Base-by-base conservation (phyloP, 2,888 invertebrate genomes). In the Pandemis cinnamomeana region DNA sequence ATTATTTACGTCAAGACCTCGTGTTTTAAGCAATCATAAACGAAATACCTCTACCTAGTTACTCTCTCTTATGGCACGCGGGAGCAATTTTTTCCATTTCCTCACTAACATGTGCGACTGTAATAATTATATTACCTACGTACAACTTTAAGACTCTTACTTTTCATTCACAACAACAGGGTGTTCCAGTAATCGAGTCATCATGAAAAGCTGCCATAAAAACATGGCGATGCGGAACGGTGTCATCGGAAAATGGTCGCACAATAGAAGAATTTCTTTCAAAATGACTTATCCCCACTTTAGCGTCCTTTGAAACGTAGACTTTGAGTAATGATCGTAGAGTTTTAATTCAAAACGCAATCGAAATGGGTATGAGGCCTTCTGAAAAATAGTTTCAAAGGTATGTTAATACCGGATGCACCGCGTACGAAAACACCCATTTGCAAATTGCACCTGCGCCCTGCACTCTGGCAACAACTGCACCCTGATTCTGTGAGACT, bases 391-490 rank as follows among this genome's bases (percentile, higher is more conserved):
- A 58, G 58, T 27, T 58, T 11, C 27, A 71, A 63, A 63, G 63
- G 60, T 51, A 72, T 46, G 61, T 44, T 51, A 72, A 67, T 76
- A 76, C 81, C 81, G 81, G 82, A 82, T 82, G 79, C 79, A 79
- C 78, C 78, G 76, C 79, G 78, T 78, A 82, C 83, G 82, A 82
- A 82, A 77, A 77, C 72, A 73, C 68, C 80, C 83, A 84, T 85
- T 86, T 83, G 83, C 84, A 84, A 83, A 83, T 84, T 83, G 83
- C 83, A 80, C 81, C 77, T 78, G 76, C 77, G 72, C 76, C 78
- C 75, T 76, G 41, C 51, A 27, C 58, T 62, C 61, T 62, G 41
- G 41, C 44, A 72, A 55, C 68, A 58, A 55, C 68, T 64, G 55
- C 36, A 42, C 51, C 51, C 41, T 41, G 41, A 15, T 51, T 58